A percentile compares a stretch with the other conserved stretches of the same genome.
Evolutionary conservation across 2,797 vertebrate species (phyloP).

Genomic region (Notamacropus eugenii): DNA sequence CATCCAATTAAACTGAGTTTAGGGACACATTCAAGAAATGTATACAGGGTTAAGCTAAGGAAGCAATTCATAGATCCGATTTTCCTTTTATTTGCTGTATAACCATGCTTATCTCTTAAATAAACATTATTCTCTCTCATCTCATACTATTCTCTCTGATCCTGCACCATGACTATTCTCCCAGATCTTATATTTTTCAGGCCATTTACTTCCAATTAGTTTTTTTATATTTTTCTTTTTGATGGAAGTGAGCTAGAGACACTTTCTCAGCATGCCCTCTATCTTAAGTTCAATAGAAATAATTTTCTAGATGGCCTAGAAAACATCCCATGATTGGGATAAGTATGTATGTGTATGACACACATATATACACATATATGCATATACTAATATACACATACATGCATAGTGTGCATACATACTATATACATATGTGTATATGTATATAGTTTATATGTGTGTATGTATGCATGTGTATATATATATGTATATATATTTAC

Average conservation of each 20-base stretch:
- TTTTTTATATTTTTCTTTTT: not conserved
- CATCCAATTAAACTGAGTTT: not conserved
- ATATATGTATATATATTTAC: too few species aligned
- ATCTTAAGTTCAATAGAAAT: not conserved
- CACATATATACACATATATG: not conserved
- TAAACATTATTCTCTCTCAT: not conserved
- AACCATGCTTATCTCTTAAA: not conserved
- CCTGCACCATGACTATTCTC: not conserved
- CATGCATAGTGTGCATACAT: too few species aligned
- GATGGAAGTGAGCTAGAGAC: not conserved
- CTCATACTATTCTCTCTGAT: not conserved
- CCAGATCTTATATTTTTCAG: not conserved
- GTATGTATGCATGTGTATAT: too few species aligned
- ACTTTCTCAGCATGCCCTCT: not conserved
- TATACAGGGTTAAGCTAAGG: not conserved
- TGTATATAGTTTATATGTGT: too few species aligned
- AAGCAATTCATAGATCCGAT: not conserved
- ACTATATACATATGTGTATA: not conserved
- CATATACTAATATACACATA: not conserved
- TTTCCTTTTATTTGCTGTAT: not conserved
- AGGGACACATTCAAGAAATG: not conserved
- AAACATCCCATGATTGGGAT: not conserved
- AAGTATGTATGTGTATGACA: not conserved
- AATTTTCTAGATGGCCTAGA: not conserved
- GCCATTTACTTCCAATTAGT: not conserved